phyloP scores from a whole-genome alignment of 2,888 invertebrate species.

The Muschampia plurimacula region DNA sequence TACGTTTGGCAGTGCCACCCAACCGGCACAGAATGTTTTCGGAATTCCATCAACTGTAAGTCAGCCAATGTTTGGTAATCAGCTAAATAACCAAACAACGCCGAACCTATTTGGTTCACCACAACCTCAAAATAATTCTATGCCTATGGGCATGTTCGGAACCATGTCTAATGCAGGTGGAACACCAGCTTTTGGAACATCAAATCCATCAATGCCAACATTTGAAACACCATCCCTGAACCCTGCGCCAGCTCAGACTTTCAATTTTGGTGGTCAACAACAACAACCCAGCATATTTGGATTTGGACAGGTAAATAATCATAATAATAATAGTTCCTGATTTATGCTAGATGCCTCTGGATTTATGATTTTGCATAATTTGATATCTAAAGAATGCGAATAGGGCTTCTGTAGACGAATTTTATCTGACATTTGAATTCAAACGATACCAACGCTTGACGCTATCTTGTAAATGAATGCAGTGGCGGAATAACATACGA shows the following conservation, averaged over 20 bases:
- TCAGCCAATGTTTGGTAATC: slow-evolving; percentile 58
- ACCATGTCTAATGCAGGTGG: slow-evolving; percentile 49
- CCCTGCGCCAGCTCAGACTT: slow-evolving; percentile 55
- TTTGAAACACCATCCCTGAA: slow-evolving; percentile 58
- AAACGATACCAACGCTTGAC: too few species aligned
- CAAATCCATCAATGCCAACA: slow-evolving; percentile 54
- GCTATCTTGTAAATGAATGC: too few species aligned
- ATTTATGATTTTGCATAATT: too few species aligned
- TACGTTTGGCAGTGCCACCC: slow-evolving; percentile 52
- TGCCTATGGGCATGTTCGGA: slow-evolving; percentile 60
- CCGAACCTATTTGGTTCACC: slow-evolving; percentile 60
- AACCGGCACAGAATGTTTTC: slow-evolving; percentile 56
- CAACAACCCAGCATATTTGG: slow-evolving; percentile 62
- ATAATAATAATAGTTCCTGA: neutral
- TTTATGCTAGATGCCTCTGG: neutral
- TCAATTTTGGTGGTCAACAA: slow-evolving; percentile 64
- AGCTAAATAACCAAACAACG: slow-evolving; percentile 52
- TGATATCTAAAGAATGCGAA: too few species aligned
- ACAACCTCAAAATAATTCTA: slow-evolving; percentile 49
- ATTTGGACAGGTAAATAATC: slow-evolving; percentile 67
- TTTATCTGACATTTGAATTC: too few species aligned
- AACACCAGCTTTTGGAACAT: slow-evolving; percentile 59
- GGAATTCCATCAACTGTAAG: slow-evolving; percentile 55
- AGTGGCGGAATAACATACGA: too few species aligned
- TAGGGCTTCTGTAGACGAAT: too few species aligned